Evolutionary conservation across 2,113 vertebrate species (phyloP).

Genomic region (Procavia capensis): DNA sequence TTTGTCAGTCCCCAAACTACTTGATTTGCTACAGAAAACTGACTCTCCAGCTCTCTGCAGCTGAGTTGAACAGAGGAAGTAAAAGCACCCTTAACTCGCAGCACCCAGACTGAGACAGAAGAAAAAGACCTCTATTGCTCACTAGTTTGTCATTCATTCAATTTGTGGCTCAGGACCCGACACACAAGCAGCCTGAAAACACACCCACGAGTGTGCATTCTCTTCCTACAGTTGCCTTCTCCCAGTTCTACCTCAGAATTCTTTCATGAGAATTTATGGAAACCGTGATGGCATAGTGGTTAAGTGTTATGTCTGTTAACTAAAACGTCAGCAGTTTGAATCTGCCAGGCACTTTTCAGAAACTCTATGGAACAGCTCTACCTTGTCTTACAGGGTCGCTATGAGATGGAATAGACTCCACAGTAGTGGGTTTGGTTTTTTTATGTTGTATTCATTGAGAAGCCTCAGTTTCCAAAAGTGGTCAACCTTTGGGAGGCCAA

Average conservation of each 20-base stretch:
- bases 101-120: background rate
- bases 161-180: background rate
- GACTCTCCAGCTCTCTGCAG: conserved; percentile 48
- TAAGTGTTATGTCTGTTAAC: too few relatives aligned
- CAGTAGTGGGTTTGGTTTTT: too few relatives aligned
- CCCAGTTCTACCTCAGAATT: background rate
- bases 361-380: too few relatives aligned
- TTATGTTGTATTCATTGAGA: background rate
- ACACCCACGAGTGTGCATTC: background rate
- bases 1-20: conserved; percentile 54
- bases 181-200: background rate
- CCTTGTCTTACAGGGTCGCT: too few relatives aligned
- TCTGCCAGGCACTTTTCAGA: too few relatives aligned
- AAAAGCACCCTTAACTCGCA: conserved; percentile 41
- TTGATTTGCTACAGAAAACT: conserved; percentile 74
- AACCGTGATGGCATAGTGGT: too few relatives aligned
- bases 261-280: conserved; percentile 28
- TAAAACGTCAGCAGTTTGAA: too few relatives aligned
- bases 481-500: background rate
- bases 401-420: too few relatives aligned
- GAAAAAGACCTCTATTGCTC: background rate
- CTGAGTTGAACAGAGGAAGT: conserved; percentile 58
- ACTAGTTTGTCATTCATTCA: background rate
- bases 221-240: background rate
- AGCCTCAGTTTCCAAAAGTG: conserved; percentile 13